A percentile compares a stretch with the other conserved stretches of the same genome.
Conservation (phyloP, 2,113 vertebrate species). For the Ascaphus truei region DNA sequence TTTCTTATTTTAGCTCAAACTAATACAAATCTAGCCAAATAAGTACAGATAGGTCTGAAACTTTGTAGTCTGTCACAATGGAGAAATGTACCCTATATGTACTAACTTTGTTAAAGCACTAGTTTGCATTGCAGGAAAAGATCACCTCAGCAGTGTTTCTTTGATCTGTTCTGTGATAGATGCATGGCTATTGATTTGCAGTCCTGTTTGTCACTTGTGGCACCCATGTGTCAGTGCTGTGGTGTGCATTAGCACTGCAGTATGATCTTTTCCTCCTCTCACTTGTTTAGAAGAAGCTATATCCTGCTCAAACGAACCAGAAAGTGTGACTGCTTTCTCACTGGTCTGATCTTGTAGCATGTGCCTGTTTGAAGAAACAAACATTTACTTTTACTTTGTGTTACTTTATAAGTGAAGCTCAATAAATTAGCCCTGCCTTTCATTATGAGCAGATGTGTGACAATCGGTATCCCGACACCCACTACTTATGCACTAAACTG, state of each 20-base stretch:
- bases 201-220: not conserved
- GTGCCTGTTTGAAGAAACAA: not conserved
- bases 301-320: not conserved
- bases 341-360: not conserved
- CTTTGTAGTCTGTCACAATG: not conserved
- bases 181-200: not conserved
- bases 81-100: not conserved
- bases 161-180: not conserved
- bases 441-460: not conserved
- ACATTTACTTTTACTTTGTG: not conserved
- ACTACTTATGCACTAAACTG: not conserved
- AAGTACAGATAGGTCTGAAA: no score
- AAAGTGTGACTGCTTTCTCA: not conserved
- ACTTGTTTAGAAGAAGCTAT: not conserved
- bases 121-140: not conserved
- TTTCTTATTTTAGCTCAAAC: no score
- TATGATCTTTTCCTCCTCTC: not conserved
- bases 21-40: no score
- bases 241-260: not conserved
- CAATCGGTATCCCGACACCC: not conserved
- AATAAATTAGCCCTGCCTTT: not conserved
- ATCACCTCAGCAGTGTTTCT: not conserved
- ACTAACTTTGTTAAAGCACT: not conserved
- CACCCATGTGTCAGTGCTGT: not conserved
- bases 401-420: not conserved